These are phyloP conservation scores for Drosophila truncata DNA, from an alignment of 1,140 invertebrate genomes.

Conservation along the genomic window DNA sequence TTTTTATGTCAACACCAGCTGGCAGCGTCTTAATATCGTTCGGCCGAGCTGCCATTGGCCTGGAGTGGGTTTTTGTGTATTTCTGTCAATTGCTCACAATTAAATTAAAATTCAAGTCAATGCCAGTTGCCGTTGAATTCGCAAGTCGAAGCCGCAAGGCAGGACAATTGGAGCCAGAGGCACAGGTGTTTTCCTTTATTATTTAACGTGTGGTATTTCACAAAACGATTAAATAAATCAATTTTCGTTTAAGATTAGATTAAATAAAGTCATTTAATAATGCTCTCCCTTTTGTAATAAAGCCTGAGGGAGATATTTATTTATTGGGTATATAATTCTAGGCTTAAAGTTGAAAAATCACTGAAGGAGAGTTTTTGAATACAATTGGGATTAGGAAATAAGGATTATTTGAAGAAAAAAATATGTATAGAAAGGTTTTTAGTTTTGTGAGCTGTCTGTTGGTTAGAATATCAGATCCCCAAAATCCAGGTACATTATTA, in stretches of 20 bases:
- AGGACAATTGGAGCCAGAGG: slow-evolving; percentile 27
- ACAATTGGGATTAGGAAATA: background rate
- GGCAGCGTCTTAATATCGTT: slow-evolving; percentile 69
- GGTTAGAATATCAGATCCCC: no score
- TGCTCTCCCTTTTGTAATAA: background rate
- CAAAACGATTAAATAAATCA: slow-evolving; percentile 41
- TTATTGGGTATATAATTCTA: background rate
- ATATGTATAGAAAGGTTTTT: background rate
- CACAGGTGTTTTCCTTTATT: slow-evolving; percentile 36
- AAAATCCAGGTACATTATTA: no score
- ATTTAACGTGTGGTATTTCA: slow-evolving; percentile 17
- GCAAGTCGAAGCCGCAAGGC: slow-evolving; percentile 33
- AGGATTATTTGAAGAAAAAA: background rate
- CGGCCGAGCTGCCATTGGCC: slow-evolving; percentile 19
- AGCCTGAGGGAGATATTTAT: background rate
- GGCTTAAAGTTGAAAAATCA: background rate
- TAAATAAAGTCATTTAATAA: background rate
- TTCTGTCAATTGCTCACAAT: slow-evolving; percentile 78
- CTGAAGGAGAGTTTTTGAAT: background rate
- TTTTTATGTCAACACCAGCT: slow-evolving; percentile 80
- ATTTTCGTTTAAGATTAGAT: slow-evolving; percentile 15
- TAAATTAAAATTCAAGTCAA: slow-evolving; percentile 78
- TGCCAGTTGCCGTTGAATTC: slow-evolving; percentile 46
- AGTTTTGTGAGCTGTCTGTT: no score
- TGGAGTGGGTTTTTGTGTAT: slow-evolving; percentile 61